Base-by-base conservation (phyloP, 2,888 invertebrate genomes). In the Acleris literana region DNA sequence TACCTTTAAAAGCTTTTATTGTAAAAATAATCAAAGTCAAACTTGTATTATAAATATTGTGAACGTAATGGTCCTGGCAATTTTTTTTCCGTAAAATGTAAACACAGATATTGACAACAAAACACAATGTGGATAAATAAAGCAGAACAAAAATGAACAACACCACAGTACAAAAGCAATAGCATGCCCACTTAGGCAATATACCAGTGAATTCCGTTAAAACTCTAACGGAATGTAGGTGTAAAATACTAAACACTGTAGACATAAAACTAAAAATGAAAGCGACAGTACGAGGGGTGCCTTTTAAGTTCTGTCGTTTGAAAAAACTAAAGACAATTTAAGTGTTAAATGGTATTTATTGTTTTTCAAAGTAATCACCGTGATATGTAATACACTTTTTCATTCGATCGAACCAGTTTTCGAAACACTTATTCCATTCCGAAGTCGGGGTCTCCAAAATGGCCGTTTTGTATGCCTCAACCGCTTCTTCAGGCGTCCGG, bases 21-120 rank as follows among this genome's bases (percentile, higher is more conserved):
- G 68, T 60, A 76, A 74, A 85, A 83, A 78, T 85, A 85, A 80
- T 91, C 92, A 92, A 92, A 92, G 92, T 92, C 92, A 92, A 92
- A 92, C 92, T 92, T 92, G n/a, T n/a, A 83, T 85, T 69, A 79
- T 18, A 18, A 17, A 46, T 79, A 76, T 83, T 85, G 84, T 88
- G 86, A 89, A 88, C 89, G 75, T 82, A 71, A 88, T 89, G 87
- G 83, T 79, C 88, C 86, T 88, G 83, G 88, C 86, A 73, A n/a
- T n/a, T n/a, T n/a, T 81, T 80, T 70, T 74, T 82, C 76, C 77
- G 81, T 78, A 77, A 72, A 65, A 63, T 74, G 75, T 78, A 70
- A 80, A 84, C 74, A 78, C 79, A 82, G 75, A 88, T 76, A 83
- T 78, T 75, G 69, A 78, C 78, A 84, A 83, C 78, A 82, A 72